Base-by-base conservation (phyloP, 1,140 invertebrate genomes). In the Brachionus manjavacas region DNA sequence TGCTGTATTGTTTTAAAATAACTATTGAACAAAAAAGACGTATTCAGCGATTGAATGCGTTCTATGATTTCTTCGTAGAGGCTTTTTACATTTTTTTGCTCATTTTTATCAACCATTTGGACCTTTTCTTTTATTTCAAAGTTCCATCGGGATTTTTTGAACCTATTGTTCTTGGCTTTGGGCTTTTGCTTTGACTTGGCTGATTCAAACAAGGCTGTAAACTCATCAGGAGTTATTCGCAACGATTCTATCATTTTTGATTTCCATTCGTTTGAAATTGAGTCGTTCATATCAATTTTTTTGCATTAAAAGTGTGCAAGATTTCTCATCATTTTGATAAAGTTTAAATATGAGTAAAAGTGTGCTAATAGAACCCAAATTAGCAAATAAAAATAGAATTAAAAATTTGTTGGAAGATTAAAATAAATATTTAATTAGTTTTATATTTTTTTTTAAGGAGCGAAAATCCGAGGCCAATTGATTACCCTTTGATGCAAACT, bases 201-300 rank as follows among this genome's bases (percentile, higher is more conserved):
- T 23, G 46, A 52, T 52, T 81, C 52, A 43, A 68, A 81, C n/a
- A 46, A 64, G 8, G 31, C 52, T 43, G 20, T 64, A 81, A 76
- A 76, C 11, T 76, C 72, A 23, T 76, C 72, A 23, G 41, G 20
- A 28, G 16, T 64, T 9, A 81, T 16, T 81, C 64, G 25, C 12
- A 81, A 64, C 6, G 52, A 64, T 14, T 81, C 79, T 7, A 68
- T 81, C 79, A 81, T 81, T 64, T 81, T 81, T 23, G 6, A 4
- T 41, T 64, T 68, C 64, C 79, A 64, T 64, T 81, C 52, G 64
- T 68, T 81, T 60, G 31, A 46, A 14, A 81, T 25, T n/a, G 7
- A 35, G 20, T 81, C 79, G 11, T 81, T 81, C 28, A 28, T 28
- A 28, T 28, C 28, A 28, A 28, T 28, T 28, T 28, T 28, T 28